phyloP scores from a whole-genome alignment of 2,888 invertebrate genomes.

The Resseliella maxima region DNA sequence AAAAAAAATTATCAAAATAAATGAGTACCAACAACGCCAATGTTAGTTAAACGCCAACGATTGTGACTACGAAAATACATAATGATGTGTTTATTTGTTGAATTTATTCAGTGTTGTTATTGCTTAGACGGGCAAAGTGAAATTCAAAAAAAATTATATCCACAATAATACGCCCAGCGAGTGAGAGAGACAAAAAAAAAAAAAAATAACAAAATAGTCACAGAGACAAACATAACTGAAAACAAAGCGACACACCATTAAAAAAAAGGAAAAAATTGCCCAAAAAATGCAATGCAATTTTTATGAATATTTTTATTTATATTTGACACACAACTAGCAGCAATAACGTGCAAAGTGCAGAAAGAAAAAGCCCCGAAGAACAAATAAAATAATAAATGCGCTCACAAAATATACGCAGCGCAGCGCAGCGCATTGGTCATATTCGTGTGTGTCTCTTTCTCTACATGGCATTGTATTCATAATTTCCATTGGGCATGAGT shows the following conservation, averaged over 20 bases:
- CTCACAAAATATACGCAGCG: neutral
- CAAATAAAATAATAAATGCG: constrained; percentile 27
- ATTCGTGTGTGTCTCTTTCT: neutral
- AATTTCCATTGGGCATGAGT: neutral
- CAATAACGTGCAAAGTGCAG: constrained; percentile 21
- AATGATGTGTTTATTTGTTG: constrained; percentile 18
- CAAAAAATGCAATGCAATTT: constrained; percentile 8
- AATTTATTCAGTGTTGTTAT: constrained; percentile 7
- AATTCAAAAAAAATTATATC: neutral
- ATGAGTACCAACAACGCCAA: neutral
- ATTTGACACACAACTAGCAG: constrained; percentile 21
- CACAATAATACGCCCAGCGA: too few species aligned
- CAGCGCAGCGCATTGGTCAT: constrained; percentile 30
- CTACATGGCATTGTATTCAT: neutral
- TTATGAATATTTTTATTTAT: constrained; percentile 13
- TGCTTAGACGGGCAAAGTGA: constrained; percentile 5
- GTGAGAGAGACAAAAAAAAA: neutral
- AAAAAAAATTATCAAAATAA: neutral
- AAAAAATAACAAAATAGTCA: neutral
- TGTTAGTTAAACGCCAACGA: neutral
- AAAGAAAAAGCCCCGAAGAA: constrained; percentile 35
- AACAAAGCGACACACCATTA: neutral
- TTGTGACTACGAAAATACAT: constrained; percentile 18
- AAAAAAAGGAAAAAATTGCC: neutral
- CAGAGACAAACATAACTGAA: neutral